Base-by-base conservation (phyloP, 2,888 invertebrate genomes). In the Tolmerus cingulatus region DNA sequence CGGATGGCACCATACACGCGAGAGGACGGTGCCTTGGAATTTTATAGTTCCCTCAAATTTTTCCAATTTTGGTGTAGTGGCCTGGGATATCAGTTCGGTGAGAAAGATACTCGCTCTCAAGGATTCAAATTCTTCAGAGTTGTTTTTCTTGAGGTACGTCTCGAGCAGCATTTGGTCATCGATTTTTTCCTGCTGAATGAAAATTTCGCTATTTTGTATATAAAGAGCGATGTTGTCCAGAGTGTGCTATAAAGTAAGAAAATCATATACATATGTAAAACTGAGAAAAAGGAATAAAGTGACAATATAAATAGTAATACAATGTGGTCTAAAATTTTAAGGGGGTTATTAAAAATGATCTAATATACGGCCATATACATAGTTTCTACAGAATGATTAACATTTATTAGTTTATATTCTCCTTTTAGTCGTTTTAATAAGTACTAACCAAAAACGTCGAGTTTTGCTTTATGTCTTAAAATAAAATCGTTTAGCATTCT, bases 1-100 rank as follows among this genome's bases (percentile, higher is more conserved):
- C 14, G 96, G 95, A 91, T 96, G 95, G 89, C 97, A 94, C 93
- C 96, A 97, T n/a, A 97, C 95, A 91, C 96, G 94, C 5, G 92
- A 91, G 1, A 90, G 90, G 14, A 93, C 90, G n/a, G 90, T 90
- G 2, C 93, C 93, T 30, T 90, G 90, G 89, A 91, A 90, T 12
- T 91, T 90, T 86, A 92, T 90, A 7, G 88, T 87, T 23, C 89
- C 89, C 82, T 87, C 9, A 66, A 86, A 88, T 82, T 88, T 85
- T 30, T 87, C 51, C 84, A 87, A 74, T 85, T n/a, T 30, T 81
- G 55, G n/a, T 19, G 86, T 40, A 8, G 55, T 55, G n/a, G 74
- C 12, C 5, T 23, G 14, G 8, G 74, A 51, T 5, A 51, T 8
- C 46, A 74, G 16, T 46, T 51, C 23, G 9, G 74, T 46, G 16